These are phyloP conservation scores for Sardinella longiceps DNA, from an alignment of 2,797 vertebrate genomes.

Conservation along the genomic window DNA sequence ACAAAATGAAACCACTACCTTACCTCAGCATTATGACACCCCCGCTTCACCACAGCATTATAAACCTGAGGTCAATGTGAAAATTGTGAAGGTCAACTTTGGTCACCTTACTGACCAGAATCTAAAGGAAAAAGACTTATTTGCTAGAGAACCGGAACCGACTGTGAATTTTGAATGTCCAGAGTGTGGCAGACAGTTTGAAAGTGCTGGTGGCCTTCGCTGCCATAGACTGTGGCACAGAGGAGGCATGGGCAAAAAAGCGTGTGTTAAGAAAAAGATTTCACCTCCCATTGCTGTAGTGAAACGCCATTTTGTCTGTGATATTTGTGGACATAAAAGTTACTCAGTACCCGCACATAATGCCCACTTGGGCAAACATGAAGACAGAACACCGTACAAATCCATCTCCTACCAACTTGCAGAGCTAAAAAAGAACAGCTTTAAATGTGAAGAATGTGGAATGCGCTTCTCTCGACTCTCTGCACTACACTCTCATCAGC, in stretches of 20 bases:
- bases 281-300: conserved; percentile 30
- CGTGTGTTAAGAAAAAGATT: conserved; percentile 37
- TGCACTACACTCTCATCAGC: conserved; percentile 73
- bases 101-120: conserved; percentile 54
- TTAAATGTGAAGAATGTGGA: conserved; percentile 70
- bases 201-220: conserved; percentile 68
- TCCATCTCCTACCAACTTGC: conserved; percentile 56
- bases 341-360: conserved; percentile 57
- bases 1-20: conserved; percentile 4
- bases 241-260: conserved; percentile 63
- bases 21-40: conserved; percentile 11
- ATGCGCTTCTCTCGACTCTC: conserved; percentile 70
- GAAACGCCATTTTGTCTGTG: conserved; percentile 49
- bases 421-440: conserved; percentile 60
- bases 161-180: conserved; percentile 68
- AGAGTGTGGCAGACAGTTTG: conserved; percentile 74
- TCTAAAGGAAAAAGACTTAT: conserved; percentile 9
- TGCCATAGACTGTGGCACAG: conserved; percentile 78
- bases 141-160: conserved; percentile 25
- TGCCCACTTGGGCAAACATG: conserved; percentile 63
- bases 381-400: conserved; percentile 50
- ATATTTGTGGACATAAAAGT: conserved; percentile 65
- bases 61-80: conserved; percentile 70
- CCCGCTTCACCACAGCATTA: conserved; percentile 41
- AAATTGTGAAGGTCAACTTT: conserved; percentile 76